Percentiles rank a stretch among this genome's conserved stretches.
Conservation (phyloP, 2,797 vertebrate species). For the Sebastes miniatus region DNA sequence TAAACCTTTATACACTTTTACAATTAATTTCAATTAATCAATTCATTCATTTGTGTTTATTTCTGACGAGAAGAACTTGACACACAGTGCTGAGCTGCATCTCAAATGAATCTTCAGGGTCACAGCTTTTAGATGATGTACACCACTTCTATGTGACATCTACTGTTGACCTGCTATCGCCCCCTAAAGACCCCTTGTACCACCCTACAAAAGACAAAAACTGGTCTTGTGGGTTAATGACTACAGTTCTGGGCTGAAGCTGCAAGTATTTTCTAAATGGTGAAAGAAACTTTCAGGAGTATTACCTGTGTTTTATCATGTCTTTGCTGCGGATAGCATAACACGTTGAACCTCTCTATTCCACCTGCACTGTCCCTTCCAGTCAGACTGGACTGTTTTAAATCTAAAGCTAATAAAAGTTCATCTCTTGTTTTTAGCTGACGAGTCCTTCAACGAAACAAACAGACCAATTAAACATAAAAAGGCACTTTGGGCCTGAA, state of each 20-base stretch:
- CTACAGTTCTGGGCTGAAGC: neutral
- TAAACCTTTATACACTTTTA: no score
- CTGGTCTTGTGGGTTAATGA: no score
- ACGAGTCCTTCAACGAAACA: neutral
- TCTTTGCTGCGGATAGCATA: neutral
- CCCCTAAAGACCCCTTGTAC: no score
- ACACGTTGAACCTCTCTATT: neutral
- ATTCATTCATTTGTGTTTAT: no score
- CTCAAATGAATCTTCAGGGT: no score
- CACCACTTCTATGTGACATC: no score
- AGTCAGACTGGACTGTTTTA: neutral
- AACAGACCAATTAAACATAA: neutral
- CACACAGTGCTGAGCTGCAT: no score
- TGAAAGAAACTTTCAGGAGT: neutral
- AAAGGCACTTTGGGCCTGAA: neutral
- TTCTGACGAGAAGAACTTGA: no score
- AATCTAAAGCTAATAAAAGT: neutral
- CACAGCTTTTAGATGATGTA: no score
- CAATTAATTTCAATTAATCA: no score
- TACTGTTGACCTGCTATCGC: no score
- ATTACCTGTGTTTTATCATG: neutral
- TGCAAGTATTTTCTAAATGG: neutral
- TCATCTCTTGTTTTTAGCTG: neutral
- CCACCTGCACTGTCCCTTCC: neutral
- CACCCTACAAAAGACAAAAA: no score